phyloP scores from a whole-genome alignment of 2,797 vertebrate species.

The Echeneis naucrates region DNA sequence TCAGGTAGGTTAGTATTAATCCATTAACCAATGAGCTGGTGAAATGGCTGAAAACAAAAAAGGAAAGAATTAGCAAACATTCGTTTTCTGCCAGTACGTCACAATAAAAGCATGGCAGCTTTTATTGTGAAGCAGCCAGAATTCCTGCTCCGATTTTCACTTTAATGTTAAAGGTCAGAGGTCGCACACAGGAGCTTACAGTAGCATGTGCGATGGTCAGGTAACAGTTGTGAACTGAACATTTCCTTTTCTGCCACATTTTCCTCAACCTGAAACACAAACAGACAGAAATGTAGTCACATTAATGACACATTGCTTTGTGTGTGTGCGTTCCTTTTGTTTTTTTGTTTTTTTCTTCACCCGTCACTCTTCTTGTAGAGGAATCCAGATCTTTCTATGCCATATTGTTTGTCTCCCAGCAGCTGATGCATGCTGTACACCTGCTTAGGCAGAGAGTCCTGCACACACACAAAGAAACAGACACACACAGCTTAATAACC shows the following conservation, averaged over 20 bases:
- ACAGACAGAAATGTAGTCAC: slow-evolving; percentile 5
- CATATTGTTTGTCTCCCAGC: slow-evolving; percentile 88
- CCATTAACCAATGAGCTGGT: too few species aligned
- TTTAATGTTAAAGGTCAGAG: too few species aligned
- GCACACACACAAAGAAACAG: slow-evolving; percentile 33
- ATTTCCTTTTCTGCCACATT: slow-evolving; percentile 89
- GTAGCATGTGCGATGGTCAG: slow-evolving; percentile 86
- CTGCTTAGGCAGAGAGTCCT: slow-evolving; percentile 86
- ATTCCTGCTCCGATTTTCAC: too few species aligned
- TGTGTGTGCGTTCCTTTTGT: too few species aligned
- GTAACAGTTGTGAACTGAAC: slow-evolving; percentile 85
- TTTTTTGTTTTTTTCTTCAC: slow-evolving; percentile 70
- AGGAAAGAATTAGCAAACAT: too few species aligned
- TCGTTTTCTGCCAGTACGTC: too few species aligned
- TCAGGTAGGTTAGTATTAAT: background rate
- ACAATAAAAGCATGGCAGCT: too few species aligned
- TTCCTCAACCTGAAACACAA: slow-evolving; percentile 81
- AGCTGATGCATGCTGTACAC: slow-evolving; percentile 89
- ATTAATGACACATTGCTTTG: background rate
- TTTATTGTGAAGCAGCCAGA: too few species aligned
- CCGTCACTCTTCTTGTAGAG: slow-evolving; percentile 91
- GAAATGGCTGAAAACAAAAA: too few species aligned
- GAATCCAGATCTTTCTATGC: slow-evolving; percentile 85
- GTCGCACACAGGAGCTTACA: slow-evolving; percentile 69
- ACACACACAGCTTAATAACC: slow-evolving; percentile 4